These are phyloP conservation scores for Neopelma chrysocephalum DNA, from an alignment of 2,797 vertebrate genomes.

Conservation along the genomic window DNA sequence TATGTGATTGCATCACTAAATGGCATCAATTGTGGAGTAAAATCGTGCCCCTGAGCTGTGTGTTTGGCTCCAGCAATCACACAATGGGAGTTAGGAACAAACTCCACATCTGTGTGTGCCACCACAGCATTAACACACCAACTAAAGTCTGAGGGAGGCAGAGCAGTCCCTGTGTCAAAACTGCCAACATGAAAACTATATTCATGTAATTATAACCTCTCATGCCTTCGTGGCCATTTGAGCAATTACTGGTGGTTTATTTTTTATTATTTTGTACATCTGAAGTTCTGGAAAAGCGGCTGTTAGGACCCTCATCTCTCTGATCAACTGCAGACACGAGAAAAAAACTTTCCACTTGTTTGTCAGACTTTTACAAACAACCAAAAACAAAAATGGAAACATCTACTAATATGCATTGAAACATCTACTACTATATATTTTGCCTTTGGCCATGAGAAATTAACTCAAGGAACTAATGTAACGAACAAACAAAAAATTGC, in stretches of 20 bases:
- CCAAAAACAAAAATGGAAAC: neutral
- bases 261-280: neutral
- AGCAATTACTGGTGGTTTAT: neutral
- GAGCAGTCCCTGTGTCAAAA: neutral
- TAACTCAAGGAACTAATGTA: neutral
- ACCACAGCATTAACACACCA: neutral
- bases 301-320: neutral
- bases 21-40: neutral
- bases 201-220: neutral
- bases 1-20: neutral
- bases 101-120: too few species aligned
- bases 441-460: neutral
- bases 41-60: neutral
- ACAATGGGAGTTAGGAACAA: neutral
- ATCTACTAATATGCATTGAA: neutral
- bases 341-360: neutral
- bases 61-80: neutral
- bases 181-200: neutral
- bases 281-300: neutral
- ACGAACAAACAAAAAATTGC: neutral
- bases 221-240: neutral
- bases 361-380: neutral
- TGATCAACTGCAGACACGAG: neutral
- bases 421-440: neutral
- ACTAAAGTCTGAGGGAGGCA: neutral